Evolutionary conservation across 2,113 vertebrate genomes (phyloP), one percentile per base, ranked within the genome.

Genomic region (Noctilio leporinus): DNA sequence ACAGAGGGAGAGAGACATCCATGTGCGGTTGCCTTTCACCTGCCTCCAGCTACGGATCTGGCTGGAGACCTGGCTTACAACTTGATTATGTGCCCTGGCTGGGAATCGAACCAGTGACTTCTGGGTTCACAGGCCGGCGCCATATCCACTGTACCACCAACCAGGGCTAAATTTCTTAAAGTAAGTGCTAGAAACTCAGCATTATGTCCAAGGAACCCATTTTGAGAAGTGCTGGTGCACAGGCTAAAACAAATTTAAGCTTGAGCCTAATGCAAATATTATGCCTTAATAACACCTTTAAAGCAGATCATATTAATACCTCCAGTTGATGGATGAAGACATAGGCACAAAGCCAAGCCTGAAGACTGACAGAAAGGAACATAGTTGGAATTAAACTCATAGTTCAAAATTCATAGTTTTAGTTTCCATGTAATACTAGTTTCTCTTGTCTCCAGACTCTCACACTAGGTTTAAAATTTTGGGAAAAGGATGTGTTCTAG

Each of bases 401-500:
- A 84, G 45, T 30, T 86, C 40, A 91, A 76, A 96, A 94, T 72
- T 35, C 57, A 24, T 62, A 78, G 30, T 87, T 86, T 69, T 8
- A 38, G 26, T 38, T 95, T 80, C 33, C 57, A 43, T 55, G 26
- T 45, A 80, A 93, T 53, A 65, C 62, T 76, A 89, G 17, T 19
- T 90, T 76, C 59, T 76, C 47, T 88, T 3, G 86, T 76, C 5
- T 22, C 19, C 7, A 45, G 40, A 20, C 45, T 91, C 51, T 86
- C 78, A 86, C 89, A 93, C 72, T 65, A 72, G 22, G n/a, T 65
- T 91, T 81, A 91, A 94, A 91, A n/a, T 91, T 81, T 1, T 88
- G 49, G 70, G 81, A 67, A 88, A 90, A 90, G 40, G 47, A 38
- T 38, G 20, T 22, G n/a, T 69, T 69, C 20, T 69, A 22, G 35